Percentiles rank a stretch among this genome's conserved stretches.
Evolutionary conservation across 2,888 invertebrate genomes (phyloP).

Genomic region (Pheosia gnoma): DNA sequence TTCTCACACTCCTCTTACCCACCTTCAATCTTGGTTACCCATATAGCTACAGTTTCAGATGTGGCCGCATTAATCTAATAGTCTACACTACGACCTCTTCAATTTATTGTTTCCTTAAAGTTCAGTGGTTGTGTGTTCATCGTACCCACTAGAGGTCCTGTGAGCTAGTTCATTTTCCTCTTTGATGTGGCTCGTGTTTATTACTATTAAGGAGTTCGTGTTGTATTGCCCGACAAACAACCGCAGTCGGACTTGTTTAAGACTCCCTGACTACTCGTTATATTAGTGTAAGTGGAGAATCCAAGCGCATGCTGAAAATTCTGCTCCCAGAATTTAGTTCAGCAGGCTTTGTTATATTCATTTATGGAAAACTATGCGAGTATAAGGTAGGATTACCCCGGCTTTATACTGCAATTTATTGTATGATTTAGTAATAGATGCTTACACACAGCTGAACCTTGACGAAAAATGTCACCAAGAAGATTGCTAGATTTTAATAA

Average conservation of each 20-base stretch:
- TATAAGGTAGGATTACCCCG: neutral
- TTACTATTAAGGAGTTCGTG: neutral
- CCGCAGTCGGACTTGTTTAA: conserved; percentile 1
- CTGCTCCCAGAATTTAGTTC: neutral
- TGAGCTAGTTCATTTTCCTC: neutral
- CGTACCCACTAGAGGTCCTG: neutral
- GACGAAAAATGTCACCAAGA: neutral
- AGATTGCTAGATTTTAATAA: too few species aligned
- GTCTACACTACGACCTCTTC: neutral
- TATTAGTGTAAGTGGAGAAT: neutral
- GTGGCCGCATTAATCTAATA: neutral
- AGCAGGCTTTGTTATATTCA: neutral
- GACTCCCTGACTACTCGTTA: conserved; percentile 1
- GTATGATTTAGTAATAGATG: neutral
- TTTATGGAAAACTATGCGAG: neutral
- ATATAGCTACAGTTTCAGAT: neutral
- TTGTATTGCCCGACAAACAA: neutral
- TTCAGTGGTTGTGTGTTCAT: conserved; percentile 3
- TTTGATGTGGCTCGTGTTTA: neutral
- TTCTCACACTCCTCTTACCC: neutral
- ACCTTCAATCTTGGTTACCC: neutral
- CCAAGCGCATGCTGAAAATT: neutral
- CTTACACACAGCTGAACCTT: neutral
- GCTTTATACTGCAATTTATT: neutral
- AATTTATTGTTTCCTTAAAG: conserved; percentile 1